phyloP scores from a whole-genome alignment of 2,797 vertebrate species.

The Chlorospingus semifuscus region DNA sequence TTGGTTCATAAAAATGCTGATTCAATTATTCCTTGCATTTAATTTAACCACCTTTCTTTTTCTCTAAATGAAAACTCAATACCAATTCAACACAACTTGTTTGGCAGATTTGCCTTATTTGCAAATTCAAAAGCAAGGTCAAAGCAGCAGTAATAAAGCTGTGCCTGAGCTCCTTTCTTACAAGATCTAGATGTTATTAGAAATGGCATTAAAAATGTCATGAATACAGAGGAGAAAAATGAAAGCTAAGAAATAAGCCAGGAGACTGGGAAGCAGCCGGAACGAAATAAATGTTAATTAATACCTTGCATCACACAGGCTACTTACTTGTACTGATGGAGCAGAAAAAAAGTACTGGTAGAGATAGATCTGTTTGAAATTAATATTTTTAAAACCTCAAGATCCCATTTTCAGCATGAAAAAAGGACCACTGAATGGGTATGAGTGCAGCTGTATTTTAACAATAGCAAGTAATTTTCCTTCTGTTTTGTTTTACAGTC shows the following conservation, averaged over 20 bases:
- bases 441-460: neutral
- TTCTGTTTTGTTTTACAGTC: neutral
- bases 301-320: neutral
- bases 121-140: constrained; percentile 4
- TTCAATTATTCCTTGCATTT: neutral
- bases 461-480: neutral
- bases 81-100: neutral
- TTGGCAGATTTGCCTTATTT: neutral
- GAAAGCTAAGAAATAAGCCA: neutral
- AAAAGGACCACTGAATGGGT: neutral
- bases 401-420: neutral
- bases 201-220: neutral
- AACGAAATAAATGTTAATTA: neutral
- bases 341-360: neutral
- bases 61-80: neutral
- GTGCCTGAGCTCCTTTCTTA: neutral
- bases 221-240: neutral
- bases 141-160: constrained; percentile 4
- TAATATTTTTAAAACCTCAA: neutral
- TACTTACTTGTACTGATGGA: neutral
- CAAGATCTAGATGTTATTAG: neutral
- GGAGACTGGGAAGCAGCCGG: neutral
- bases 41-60: neutral
- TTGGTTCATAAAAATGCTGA: neutral
- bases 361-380: neutral